Percentiles rank a stretch among this genome's conserved stretches.
Evolutionary conservation across 2,113 vertebrate genomes (phyloP).

Genomic region (Colossoma macropomum): DNA sequence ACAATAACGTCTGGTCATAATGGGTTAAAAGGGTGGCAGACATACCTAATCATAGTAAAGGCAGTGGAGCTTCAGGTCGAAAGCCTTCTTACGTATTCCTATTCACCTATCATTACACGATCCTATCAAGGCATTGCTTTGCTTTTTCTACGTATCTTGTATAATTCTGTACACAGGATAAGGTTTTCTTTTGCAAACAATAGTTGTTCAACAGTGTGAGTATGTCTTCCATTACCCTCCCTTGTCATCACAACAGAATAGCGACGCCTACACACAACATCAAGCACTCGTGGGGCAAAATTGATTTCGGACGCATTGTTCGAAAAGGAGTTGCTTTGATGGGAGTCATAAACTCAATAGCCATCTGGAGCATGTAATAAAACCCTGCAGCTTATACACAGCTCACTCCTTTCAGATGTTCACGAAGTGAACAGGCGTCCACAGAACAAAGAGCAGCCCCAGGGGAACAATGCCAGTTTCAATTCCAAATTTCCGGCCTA

Average conservation of each 20-base stretch:
- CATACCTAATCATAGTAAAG: too few species aligned
- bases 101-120: too few species aligned
- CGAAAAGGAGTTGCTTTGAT: slow-evolving; percentile 15
- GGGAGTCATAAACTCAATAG: slow-evolving; percentile 8
- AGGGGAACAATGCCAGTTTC: background rate
- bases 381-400: background rate
- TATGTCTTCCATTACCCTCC: slow-evolving; percentile 20
- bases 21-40: background rate
- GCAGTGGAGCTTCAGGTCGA: too few species aligned
- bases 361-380: background rate
- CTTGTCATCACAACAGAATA: slow-evolving; percentile 26
- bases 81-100: background rate
- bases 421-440: background rate
- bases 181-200: background rate
- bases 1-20: too few species aligned
- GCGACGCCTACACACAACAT: slow-evolving; percentile 23
- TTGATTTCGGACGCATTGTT: slow-evolving; percentile 22
- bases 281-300: background rate
- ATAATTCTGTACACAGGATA: background rate
- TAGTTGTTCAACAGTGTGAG: background rate
- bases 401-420: background rate
- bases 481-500: background rate
- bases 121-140: background rate
- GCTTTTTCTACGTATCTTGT: background rate
- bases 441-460: background rate